These are phyloP conservation scores for Hassar affinis DNA, from an alignment of 2,113 vertebrate species.

Conservation along the genomic window DNA sequence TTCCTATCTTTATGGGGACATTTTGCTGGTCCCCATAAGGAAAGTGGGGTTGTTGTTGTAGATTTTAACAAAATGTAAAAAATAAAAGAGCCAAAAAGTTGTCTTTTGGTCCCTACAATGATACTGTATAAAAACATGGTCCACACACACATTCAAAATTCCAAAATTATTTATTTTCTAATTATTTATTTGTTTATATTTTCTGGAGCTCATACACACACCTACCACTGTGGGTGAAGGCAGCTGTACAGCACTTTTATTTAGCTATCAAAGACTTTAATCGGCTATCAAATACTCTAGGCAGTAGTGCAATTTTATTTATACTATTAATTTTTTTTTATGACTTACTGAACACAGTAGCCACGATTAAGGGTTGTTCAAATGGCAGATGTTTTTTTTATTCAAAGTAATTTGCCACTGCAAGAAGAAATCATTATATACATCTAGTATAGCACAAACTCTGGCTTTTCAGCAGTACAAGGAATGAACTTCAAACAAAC, in stretches of 20 bases:
- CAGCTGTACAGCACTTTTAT: neutral
- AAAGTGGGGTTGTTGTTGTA: no score
- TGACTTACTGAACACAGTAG: neutral
- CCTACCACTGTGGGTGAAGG: neutral
- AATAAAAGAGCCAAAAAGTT: no score
- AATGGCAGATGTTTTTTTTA: neutral
- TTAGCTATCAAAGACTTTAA: neutral
- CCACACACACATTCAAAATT: neutral
- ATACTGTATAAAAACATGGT: no score
- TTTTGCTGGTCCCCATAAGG: no score
- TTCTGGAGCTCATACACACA: neutral
- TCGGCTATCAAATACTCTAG: neutral
- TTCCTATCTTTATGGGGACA: no score
- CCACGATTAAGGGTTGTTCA: neutral
- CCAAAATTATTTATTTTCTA: no score
- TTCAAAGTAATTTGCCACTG: neutral
- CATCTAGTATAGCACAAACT: neutral
- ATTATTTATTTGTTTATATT: no score
- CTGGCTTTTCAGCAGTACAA: neutral
- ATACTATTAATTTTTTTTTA: no score
- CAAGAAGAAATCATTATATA: neutral
- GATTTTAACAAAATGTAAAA: no score
- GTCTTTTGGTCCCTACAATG: no score
- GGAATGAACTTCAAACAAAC: neutral
- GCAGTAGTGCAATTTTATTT: no score